Conservation (phyloP, 2,113 vertebrate genomes). For the Xiphias gladius region DNA sequence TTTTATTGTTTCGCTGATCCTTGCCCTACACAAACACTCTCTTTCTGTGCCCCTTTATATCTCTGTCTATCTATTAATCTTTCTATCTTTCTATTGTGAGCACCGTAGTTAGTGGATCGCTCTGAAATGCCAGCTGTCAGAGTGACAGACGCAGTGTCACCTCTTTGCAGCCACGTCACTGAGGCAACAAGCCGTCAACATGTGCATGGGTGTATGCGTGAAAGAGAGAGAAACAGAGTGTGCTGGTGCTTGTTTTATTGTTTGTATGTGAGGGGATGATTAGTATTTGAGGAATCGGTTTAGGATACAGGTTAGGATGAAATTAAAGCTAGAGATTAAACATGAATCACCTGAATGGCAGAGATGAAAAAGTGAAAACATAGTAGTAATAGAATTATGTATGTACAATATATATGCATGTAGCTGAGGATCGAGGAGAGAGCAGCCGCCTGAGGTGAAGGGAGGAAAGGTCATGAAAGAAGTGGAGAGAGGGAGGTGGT, state of each 20-base stretch:
- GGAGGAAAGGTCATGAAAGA: conserved; percentile 29
- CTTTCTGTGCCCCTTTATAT: conserved; percentile 27
- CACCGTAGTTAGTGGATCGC: conserved; percentile 60
- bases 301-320: not conserved
- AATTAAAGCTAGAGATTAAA: conserved; percentile 39
- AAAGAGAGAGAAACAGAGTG: conserved; percentile 5
- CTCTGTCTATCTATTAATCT: conserved; percentile 29
- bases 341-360: not conserved
- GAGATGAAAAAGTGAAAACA: not conserved
- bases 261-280: conserved; percentile 13
- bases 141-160: conserved; percentile 75
- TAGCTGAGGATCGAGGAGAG: not conserved
- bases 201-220: conserved; percentile 43
- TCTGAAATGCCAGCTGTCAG: conserved; percentile 79
- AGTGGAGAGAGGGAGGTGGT: conserved; percentile 18
- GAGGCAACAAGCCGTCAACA: conserved; percentile 66
- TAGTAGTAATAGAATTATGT: conserved; percentile 7
- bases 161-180: conserved; percentile 67
- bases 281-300: conserved; percentile 1
- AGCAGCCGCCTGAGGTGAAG: conserved; percentile 15
- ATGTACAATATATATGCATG: not conserved
- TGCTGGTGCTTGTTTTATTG: conserved; percentile 27
- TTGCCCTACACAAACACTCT: conserved; percentile 32
- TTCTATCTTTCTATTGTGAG: conserved; percentile 36
- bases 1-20: conserved; percentile 70